These are phyloP conservation scores for Lepidonotus clava DNA, from an alignment of 2,888 invertebrate species.

Conservation along the genomic window DNA sequence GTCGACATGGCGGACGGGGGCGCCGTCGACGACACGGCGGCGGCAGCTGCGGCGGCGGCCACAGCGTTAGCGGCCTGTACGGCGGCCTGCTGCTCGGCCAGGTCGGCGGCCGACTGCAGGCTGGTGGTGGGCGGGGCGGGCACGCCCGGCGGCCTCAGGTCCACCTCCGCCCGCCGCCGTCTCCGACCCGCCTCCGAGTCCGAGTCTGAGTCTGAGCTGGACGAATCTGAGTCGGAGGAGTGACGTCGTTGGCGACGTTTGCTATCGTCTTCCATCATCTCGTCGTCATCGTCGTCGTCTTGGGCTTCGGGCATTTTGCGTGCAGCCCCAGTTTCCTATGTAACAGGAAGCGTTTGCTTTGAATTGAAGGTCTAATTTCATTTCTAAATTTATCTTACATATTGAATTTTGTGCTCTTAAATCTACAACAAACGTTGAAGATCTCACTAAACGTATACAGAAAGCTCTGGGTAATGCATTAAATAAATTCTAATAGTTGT, in stretches of 20 bases:
- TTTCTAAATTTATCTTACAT: no score
- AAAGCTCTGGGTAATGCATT: no score
- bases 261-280: background rate
- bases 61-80: background rate
- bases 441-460: no score
- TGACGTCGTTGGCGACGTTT: background rate
- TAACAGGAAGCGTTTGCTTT: no score
- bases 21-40: background rate
- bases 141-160: background rate
- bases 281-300: background rate
- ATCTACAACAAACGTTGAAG: no score
- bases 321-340: no score
- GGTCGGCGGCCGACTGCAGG: background rate
- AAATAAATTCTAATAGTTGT: no score
- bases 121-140: background rate
- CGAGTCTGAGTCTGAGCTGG: constrained; percentile 40
- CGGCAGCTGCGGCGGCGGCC: constrained; percentile 11
- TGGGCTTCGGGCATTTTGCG: background rate
- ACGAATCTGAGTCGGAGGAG: background rate
- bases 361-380: no score
- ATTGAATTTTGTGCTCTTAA: no score
- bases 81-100: constrained; percentile 1
- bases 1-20: background rate
- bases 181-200: constrained; percentile 4
- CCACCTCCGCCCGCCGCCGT: background rate